Base-by-base conservation (phyloP, 64 coral and sea anemone genomes). In the Trachythela sp. region DNA sequence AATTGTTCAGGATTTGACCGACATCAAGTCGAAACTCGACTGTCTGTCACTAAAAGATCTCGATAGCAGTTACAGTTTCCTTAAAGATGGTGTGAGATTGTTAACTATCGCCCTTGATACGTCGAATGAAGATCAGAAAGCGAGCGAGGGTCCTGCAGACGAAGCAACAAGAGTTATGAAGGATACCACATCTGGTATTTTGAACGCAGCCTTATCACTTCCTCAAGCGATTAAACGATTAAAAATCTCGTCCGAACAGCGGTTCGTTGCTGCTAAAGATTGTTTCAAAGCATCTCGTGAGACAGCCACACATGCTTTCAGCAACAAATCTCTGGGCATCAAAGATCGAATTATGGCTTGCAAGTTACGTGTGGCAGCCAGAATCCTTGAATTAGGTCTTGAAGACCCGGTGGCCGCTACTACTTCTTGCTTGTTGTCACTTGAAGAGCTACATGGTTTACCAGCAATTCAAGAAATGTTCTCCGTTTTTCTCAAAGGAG, bases 281-380 rank as follows among this genome's bases (percentile, higher is more conserved):
- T n/a, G 56, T 26, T 64, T 64, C 56, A 64, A 64, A 24, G 0
- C 8, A 64, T 64, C 56, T 64, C 56, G 24, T n/a, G 56, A 26
- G 4, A 6, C 6, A 64, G 56, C 56, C 13, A 64, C 56, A 1
- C 17, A 27, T n/a, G 18, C 56, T 64, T 64, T 64, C 56, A 64
- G 22, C 56, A 64, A 64, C 26, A 27, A n/a, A 64, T 4, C 18
- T 27, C 56, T 64, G 20, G 0, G 2, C 56, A 64, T 20, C 56
- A 22, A 64, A n/a, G 56, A 64, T 64, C 56, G 56, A 64, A 64
- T 64, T 27, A 64, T 64, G 56, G 56, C 56, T 64, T 64, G 56
- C 56, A 64, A 64, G 20, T n/a, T 64, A 64, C 56, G 56, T 22
- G 56, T 64, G 6, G 17, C 56, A n/a, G 56, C 56, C 1, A 64